Evolutionary conservation across 2,888 invertebrate species (phyloP), one percentile per base, ranked within the genome.

Genomic region (Archaeoteleia sp.): DNA sequence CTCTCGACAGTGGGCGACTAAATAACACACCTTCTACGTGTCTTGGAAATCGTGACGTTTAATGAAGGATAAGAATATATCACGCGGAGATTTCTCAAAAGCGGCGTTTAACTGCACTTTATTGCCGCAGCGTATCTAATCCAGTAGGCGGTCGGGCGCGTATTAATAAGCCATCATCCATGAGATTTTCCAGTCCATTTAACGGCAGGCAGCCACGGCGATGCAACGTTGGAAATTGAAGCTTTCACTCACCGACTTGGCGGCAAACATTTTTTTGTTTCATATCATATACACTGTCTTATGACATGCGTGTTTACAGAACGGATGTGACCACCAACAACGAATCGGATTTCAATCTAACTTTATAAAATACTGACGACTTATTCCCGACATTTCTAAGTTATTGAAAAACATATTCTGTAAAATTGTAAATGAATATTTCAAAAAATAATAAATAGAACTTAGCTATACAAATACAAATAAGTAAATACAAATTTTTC

Each of bases 101-200:
- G 53, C 57, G 42, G 32, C 35, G 32, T 58, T 62, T 66, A 67
- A 45, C 48, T 45, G 5, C 29, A 46, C 30, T 65, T 60, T 70
- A n/a, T 63, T 46, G 35, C 45, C 29, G 32, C 43, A 42, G 61
- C 58, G 63, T 70, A 71, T 70, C 67, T 53, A 67, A 71, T 71
- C 61, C 55, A 62, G 67, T 60, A 61, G 58, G 43, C 46, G 67
- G 60, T 67, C 39, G 54, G 57, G 65, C 66, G 49, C 42, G 63
- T 71, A 71, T 73, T 73, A 73, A 73, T 73, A 73, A 73, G 69
- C 67, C 57, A 73, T 73, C 70, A 73, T 71, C 69, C 61, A 25
- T 48, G 39, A 66, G 54, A 71, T 73, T 71, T 73, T 71, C 71
- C 65, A 66, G 60, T 67, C 71, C 70, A 73, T 72, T 69, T 60